Evolutionary conservation across 2,888 invertebrate species (phyloP), one percentile per base, ranked within the genome.

Genomic region (Ophonus ardosiacus): DNA sequence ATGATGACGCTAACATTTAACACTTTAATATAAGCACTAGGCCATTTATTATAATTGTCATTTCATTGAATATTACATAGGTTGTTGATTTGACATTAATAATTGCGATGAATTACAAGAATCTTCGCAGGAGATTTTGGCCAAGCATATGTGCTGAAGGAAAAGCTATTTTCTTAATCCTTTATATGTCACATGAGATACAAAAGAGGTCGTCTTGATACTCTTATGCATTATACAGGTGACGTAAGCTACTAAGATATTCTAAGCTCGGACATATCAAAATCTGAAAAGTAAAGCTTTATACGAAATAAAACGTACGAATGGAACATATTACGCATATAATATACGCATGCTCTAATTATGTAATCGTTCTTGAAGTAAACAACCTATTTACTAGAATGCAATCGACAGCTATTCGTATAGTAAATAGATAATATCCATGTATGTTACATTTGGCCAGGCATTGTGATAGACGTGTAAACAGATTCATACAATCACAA

Each of bases 341-440:
- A 10, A 43, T 43, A 51, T 13, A 13, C 43, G 13, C 13, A 51
- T 13, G 43, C 43, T 51, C 43, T 51, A 74, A 40, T 74, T 51
- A 51, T 51, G 17, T 74, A 74, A 74, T 74, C 10, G 51, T 74
- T 51, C 51, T 74, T 74, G 13, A 74, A 43, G 74, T 18, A 74
- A 74, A 74, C 74, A 74, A 74, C 13, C 21, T 51, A 17, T 74
- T 51, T 68, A 7, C 38, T 2, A 15, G 68, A 6, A 24, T 38
- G 68, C 68, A 38, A 63, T 63, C 15, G 68, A 24, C 68, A 68
- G 68, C 31, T 31, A 38, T 13, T 38, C 38, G 63, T 31, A 31
- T 31, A 31, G 31, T 21, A 31, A 13, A 68, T 6, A 7, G 68
- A 38, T 38, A 15, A 15, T 2, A 68, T 68, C 38, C 68, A 7